Evolutionary conservation across 2,113 vertebrate genomes (phyloP).

Genomic region (Mesocricetus auratus): DNA sequence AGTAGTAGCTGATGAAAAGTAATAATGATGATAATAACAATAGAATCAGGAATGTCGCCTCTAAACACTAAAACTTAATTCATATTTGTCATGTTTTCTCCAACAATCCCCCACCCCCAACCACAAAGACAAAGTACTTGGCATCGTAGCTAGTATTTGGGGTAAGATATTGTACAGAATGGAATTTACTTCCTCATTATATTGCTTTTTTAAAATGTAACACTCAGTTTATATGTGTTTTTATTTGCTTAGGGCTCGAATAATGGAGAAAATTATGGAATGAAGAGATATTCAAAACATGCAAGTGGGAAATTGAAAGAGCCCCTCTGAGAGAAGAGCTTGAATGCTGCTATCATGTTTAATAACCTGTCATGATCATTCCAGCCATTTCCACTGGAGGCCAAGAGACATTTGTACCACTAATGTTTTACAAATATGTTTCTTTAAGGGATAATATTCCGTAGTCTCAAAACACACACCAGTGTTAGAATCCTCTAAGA

Average conservation of each 20-base stretch:
- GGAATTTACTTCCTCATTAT: not conserved
- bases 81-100: not conserved
- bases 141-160: not conserved
- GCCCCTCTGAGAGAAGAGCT: conserved; percentile 33
- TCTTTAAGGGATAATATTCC: conserved; percentile 74
- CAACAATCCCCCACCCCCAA: fast-evolving
- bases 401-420: conserved; percentile 71
- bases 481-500: conserved; percentile 67
- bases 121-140: not conserved
- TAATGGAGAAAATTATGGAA: conserved; percentile 41
- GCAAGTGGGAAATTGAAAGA: conserved; percentile 25
- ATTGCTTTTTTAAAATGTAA: not conserved
- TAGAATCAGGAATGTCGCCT: not conserved
- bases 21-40: not conserved
- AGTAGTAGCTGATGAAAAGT: not conserved
- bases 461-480: conserved; percentile 66
- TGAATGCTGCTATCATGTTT: conserved; percentile 56
- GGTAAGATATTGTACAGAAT: not conserved
- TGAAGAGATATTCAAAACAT: not conserved
- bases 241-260: conserved; percentile 34
- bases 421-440: conserved; percentile 82
- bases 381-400: conserved; percentile 68
- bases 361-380: conserved; percentile 72
- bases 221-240: not conserved
- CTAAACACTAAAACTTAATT: not conserved